Evolutionary conservation across 2,888 invertebrate genomes (phyloP).

Genomic region (Dolichomitus sp.): DNA sequence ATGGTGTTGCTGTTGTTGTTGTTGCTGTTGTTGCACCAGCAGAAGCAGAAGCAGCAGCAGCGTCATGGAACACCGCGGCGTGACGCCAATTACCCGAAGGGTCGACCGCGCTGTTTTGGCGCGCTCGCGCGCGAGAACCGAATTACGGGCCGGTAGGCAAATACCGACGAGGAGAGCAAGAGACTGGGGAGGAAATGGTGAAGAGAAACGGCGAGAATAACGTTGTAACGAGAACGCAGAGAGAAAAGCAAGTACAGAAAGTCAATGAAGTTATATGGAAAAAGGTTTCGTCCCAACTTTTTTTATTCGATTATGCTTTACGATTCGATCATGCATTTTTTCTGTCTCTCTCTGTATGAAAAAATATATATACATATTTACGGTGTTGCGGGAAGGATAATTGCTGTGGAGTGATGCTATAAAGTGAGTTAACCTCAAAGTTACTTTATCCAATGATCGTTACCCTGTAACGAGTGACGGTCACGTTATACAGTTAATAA

Average conservation of each 20-base stretch:
- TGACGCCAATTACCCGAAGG: constrained; percentile 80
- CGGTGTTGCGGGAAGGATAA: neutral
- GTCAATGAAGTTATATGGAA: constrained; percentile 1
- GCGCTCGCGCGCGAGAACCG: constrained; percentile 75
- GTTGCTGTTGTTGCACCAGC: constrained; percentile 48
- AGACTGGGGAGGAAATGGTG: constrained; percentile 34
- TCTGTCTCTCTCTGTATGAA: neutral
- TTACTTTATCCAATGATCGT: constrained; percentile 73
- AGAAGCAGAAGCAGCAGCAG: constrained; percentile 38
- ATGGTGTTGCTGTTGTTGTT: constrained; percentile 48
- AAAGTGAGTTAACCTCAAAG: constrained; percentile 65
- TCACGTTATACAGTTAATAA: constrained; percentile 4
- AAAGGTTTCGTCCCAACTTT: neutral
- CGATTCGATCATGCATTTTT: neutral
- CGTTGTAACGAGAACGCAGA: constrained; percentile 50
- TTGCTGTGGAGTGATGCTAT: neutral
- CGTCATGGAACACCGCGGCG: constrained; percentile 76
- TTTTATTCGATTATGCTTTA: neutral
- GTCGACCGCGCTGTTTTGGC: constrained; percentile 78
- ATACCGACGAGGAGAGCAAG: constrained; percentile 53
- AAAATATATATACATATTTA: neutral
- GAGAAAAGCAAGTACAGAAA: neutral
- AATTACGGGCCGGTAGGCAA: constrained; percentile 72
- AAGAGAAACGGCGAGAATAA: constrained; percentile 53
- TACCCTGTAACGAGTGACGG: constrained; percentile 42